Evolutionary conservation across 2,113 vertebrate species (phyloP).

Genomic region (Elephantulus edwardii): DNA sequence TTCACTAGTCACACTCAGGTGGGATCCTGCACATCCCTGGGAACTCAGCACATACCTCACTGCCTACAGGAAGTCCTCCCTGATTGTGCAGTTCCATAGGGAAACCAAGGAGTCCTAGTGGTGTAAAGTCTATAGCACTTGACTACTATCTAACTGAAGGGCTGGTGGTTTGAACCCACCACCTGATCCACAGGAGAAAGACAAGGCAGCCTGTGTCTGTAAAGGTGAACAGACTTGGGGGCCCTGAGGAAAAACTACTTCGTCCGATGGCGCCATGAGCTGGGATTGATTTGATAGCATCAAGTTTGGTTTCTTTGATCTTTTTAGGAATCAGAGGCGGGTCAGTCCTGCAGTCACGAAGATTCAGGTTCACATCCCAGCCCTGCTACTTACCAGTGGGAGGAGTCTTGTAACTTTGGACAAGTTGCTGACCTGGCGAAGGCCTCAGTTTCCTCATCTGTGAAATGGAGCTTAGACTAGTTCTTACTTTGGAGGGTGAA

Average conservation of each 20-base stretch:
- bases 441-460: slow-evolving; percentile 1
- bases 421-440: neutral
- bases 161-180: neutral
- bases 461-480: neutral
- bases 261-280: neutral
- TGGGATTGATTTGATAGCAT: neutral
- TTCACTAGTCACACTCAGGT: accelerated
- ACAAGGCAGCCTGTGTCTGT: neutral
- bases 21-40: neutral
- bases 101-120: neutral
- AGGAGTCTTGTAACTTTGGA: neutral
- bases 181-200: neutral
- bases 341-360: neutral
- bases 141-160: neutral
- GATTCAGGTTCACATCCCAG: neutral
- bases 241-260: neutral
- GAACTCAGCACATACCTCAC: neutral
- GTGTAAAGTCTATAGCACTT: neutral
- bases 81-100: neutral
- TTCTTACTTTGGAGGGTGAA: neutral
- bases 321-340: neutral
- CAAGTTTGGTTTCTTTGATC: neutral
- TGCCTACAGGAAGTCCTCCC: neutral
- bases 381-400: too few species aligned
- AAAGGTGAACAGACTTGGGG: neutral